Base-by-base conservation (phyloP, 2,797 vertebrate genomes). In the Lates japonicus region DNA sequence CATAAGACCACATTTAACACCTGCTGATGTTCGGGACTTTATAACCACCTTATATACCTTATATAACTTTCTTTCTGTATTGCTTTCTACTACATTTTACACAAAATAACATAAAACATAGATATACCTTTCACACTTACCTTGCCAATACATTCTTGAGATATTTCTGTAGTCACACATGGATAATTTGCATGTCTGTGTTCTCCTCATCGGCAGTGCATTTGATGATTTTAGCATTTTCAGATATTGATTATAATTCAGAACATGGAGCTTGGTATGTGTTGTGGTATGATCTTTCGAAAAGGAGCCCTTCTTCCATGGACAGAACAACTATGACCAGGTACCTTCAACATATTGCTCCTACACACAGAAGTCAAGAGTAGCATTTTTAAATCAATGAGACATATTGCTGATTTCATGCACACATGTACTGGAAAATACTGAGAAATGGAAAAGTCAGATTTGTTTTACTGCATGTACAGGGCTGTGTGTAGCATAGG, bases 251-350 rank as follows among this genome's bases (percentile, higher is more conserved):
- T 89, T 98, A 98, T 92, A 98, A 97, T 92, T 92, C 98, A 83
- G 97, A 98, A 98, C 98, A 97, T 98, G 97, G 97, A 98, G 97
- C 87, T 81, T 98, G 92, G 97, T 78, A 98, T 98, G 97, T 91
- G n/a, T n/a, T n/a, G n/a, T 98, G 95, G 97, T 93, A 98, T 98
- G 97, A 98, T 98, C 90, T 98, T 98, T 93, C 96, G n/a, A 97
- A 91, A 98, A 98, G 92, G 97, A 98, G 86, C 97, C 97, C 25
- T 98, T 98, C 95, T 98, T 98, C 93, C 97, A 98, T 0, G 97
- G 97, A 57, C 97, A 98, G 86, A 97, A 98, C 95, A 98, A 98
- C 93, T 98, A 98, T 11, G 97, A 98, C 90, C 97, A 98, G 97
- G 97, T 98, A 91, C 5, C 14, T 20, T 3, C 7, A 7, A 29